Evolutionary conservation across 2,888 invertebrate genomes (phyloP).

Genomic region (Parasteatoda lunata): DNA sequence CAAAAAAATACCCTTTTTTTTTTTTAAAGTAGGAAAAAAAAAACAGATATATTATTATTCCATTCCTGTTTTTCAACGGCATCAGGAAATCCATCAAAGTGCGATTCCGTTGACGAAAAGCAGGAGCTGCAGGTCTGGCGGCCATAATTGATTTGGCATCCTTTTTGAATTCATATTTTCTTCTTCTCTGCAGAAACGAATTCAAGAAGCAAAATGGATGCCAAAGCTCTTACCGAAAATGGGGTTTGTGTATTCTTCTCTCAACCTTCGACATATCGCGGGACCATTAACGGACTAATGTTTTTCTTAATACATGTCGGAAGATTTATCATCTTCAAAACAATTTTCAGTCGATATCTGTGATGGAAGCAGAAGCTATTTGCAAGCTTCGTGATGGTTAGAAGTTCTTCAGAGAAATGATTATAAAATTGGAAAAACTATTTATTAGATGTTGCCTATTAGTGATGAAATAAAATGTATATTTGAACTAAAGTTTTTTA

Average conservation of each 20-base stretch:
- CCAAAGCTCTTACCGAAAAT: slow-evolving; percentile 26
- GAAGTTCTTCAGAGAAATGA: too few relatives aligned
- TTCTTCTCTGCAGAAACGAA: background rate
- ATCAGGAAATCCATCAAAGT: slow-evolving; percentile 34
- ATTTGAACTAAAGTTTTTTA: too few relatives aligned
- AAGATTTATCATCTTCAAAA: background rate
- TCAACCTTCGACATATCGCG: slow-evolving; percentile 6
- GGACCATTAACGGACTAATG: slow-evolving; percentile 26
- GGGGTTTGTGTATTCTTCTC: slow-evolving; percentile 13
- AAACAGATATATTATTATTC: slow-evolving; percentile 38
- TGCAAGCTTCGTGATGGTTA: too few relatives aligned
- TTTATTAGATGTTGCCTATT: too few relatives aligned
- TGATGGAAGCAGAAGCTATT: too few relatives aligned
- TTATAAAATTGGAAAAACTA: too few relatives aligned
- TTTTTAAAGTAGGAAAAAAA: background rate
- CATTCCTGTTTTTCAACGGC: slow-evolving; percentile 33
- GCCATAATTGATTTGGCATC: slow-evolving; percentile 52
- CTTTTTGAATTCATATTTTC: slow-evolving; percentile 40
- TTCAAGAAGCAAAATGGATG: slow-evolving; percentile 18
- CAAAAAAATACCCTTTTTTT: background rate
- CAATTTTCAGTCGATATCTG: too few relatives aligned
- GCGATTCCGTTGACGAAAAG: slow-evolving; percentile 36
- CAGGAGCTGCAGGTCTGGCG: slow-evolving; percentile 34
- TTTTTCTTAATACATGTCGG: slow-evolving; percentile 3
- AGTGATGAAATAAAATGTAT: too few relatives aligned